These are phyloP conservation scores for Aleiodes leptofemur DNA, from an alignment of 2,888 invertebrate genomes.

Conservation along the genomic window DNA sequence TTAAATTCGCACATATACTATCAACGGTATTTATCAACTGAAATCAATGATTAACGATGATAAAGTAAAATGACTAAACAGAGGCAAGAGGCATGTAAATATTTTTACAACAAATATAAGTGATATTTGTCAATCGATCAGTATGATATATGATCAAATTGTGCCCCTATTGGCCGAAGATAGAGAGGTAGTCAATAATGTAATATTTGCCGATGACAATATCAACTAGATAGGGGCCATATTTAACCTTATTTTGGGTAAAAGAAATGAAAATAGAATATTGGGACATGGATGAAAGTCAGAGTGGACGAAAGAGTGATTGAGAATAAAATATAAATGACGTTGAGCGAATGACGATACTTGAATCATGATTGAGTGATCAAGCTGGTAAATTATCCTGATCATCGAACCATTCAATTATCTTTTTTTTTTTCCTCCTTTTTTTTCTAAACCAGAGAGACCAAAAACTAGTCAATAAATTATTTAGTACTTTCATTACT, in stretches of 20 bases:
- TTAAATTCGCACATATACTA: no score
- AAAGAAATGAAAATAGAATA: neutral
- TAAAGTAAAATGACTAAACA: constrained; percentile 43
- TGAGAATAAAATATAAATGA: constrained; percentile 11
- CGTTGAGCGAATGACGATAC: constrained; percentile 14
- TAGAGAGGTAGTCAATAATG: neutral
- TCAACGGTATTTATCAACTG: no score
- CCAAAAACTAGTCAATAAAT: no score
- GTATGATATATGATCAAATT: neutral
- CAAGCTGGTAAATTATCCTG: constrained; percentile 38
- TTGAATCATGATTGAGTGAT: constrained; percentile 48
- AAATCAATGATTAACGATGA: constrained; percentile 24
- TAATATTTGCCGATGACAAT: neutral
- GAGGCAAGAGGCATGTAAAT: constrained; percentile 37
- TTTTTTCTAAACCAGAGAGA: no score
- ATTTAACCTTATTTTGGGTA: no score
- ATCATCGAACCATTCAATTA: constrained; percentile 21
- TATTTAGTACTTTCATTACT: no score
- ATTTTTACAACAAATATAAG: constrained; percentile 13
- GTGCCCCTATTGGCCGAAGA: constrained; percentile 1
- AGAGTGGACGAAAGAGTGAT: neutral
- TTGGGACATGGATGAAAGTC: neutral
- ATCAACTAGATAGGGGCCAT: no score
- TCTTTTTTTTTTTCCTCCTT: neutral
- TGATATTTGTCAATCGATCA: no score